Evolutionary conservation across 1,140 invertebrate genomes (phyloP).

Genomic region (Steinernema khuongi): DNA sequence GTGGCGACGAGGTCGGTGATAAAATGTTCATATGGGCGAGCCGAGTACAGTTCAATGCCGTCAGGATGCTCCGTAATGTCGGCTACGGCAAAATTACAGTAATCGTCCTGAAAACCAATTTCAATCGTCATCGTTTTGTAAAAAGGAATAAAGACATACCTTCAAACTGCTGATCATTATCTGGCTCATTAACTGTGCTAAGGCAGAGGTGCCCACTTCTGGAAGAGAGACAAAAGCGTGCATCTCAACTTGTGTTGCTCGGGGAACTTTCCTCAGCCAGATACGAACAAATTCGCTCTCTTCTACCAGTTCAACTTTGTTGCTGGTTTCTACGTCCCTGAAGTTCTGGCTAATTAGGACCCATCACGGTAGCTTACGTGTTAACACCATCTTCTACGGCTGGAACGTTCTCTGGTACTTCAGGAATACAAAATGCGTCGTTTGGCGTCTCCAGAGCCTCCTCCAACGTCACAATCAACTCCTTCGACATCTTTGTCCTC

Average conservation of each 20-base stretch:
- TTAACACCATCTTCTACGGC: slow-evolving; percentile 66
- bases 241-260: slow-evolving; percentile 77
- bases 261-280: slow-evolving; percentile 91
- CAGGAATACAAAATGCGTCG: slow-evolving; percentile 72
- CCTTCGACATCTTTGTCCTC: slow-evolving; percentile 66
- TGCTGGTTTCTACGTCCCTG: slow-evolving; percentile 69
- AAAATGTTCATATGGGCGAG: no score
- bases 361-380: no score
- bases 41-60: no score
- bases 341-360: slow-evolving; percentile 64
- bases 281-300: slow-evolving; percentile 73
- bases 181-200: slow-evolving; percentile 73
- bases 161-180: no score
- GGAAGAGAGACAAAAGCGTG: slow-evolving; percentile 70
- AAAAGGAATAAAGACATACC: no score
- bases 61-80: no score
- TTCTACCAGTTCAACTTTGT: no score
- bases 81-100: no score
- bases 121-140: no score
- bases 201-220: slow-evolving; percentile 76
- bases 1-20: no score
- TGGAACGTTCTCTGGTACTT: slow-evolving; percentile 85
- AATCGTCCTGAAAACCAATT: no score
- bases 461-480: slow-evolving; percentile 17
- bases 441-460: slow-evolving; percentile 27